These are phyloP conservation scores for Pardalotus punctatus DNA, from an alignment of 2,113 vertebrate species.

Conservation along the genomic window DNA sequence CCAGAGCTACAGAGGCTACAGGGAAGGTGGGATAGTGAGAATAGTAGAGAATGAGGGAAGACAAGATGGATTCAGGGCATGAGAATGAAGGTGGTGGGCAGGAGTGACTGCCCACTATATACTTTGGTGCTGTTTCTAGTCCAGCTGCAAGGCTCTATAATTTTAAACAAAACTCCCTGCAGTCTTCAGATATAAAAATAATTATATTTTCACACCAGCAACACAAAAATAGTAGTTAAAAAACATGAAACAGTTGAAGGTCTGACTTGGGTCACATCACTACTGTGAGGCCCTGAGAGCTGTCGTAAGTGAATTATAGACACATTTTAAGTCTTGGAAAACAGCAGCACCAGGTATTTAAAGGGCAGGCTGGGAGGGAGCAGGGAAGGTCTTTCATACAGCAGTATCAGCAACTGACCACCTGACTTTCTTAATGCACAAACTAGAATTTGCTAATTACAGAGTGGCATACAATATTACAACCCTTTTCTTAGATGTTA, in stretches of 20 bases:
- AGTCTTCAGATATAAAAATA: not conserved
- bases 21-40: not conserved
- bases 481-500: slow-evolving; percentile 64
- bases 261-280: not conserved
- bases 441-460: slow-evolving; percentile 41
- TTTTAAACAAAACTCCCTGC: not conserved
- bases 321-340: not conserved
- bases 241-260: not conserved
- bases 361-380: not conserved
- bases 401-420: slow-evolving; percentile 17
- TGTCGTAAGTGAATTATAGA: not conserved
- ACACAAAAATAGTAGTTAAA: not conserved
- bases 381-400: not conserved
- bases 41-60: not conserved
- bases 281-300: not conserved
- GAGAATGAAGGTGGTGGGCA: not conserved
- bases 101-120: not conserved
- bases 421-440: slow-evolving; percentile 2
- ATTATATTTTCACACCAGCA: slow-evolving; percentile 25
- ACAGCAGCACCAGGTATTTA: not conserved
- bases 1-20: not conserved
- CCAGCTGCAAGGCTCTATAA: not conserved
- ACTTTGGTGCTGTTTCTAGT: not conserved
- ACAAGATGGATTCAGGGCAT: not conserved
- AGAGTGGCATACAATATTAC: slow-evolving; percentile 55